phyloP scores from a whole-genome alignment of 2,888 invertebrate genomes.

The Tanaodytes sp. region DNA sequence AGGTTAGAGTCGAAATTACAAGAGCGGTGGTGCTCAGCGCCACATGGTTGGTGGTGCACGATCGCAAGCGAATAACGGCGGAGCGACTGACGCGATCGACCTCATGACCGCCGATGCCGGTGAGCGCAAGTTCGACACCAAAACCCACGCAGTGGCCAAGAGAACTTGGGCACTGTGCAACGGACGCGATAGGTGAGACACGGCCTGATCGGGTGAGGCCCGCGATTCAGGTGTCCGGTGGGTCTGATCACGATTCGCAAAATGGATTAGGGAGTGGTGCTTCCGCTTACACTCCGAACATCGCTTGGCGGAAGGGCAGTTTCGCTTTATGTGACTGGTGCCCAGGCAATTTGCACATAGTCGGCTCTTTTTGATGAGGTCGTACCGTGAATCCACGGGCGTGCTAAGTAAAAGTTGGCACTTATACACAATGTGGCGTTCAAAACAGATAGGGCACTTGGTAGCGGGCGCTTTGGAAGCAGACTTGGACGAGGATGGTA shows the following conservation, averaged over 20 bases:
- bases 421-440: not conserved
- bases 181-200: too few relatives aligned
- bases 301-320: not conserved
- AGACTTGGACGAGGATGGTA: not conserved
- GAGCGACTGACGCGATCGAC: conserved; percentile 1
- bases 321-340: too few relatives aligned
- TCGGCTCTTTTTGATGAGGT: too few relatives aligned
- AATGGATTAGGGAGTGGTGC: conserved; percentile 26
- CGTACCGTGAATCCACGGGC: too few relatives aligned
- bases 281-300: conserved; percentile 16
- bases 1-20: too few relatives aligned
- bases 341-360: too few relatives aligned
- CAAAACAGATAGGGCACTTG: too few relatives aligned
- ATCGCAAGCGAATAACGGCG: not conserved
- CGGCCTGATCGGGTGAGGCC: not conserved
- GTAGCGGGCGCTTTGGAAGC: too few relatives aligned
- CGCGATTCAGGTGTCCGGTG: not conserved
- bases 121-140: conserved; percentile 1
- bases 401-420: not conserved
- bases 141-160: too few relatives aligned
- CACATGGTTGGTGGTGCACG: not conserved
- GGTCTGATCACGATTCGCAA: not conserved
- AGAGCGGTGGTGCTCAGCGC: too few relatives aligned
- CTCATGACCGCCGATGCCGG: too few relatives aligned
- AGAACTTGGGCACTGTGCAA: too few relatives aligned